Conservation (phyloP, 2,797 vertebrate species). For the Salmo trutta region DNA sequence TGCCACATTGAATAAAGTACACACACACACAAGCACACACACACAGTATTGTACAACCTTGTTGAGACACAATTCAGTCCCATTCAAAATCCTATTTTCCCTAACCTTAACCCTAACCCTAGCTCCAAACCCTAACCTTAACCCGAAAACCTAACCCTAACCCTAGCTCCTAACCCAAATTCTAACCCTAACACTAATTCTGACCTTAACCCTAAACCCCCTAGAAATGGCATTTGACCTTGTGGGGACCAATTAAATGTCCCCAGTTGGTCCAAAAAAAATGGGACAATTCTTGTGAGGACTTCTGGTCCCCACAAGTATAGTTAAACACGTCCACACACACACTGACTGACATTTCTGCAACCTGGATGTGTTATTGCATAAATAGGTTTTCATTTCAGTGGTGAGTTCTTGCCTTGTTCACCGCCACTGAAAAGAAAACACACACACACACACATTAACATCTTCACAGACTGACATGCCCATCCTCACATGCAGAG, state of each 20-base stretch:
- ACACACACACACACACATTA: not conserved
- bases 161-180: too few relatives aligned
- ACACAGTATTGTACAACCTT: not conserved
- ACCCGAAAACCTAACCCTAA: too few relatives aligned
- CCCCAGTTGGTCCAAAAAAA: conserved; percentile 16
- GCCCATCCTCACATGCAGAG: not conserved
- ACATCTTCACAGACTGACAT: not conserved
- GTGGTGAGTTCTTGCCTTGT: conserved; percentile 17
- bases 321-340: not conserved
- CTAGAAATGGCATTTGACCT: too few relatives aligned
- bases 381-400: conserved; percentile 36
- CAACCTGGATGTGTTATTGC: conserved; percentile 9
- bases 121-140: too few relatives aligned
- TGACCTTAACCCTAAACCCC: too few relatives aligned
- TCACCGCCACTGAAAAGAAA: conserved; percentile 12
- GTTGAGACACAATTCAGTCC: too few relatives aligned
- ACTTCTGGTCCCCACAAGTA: too few relatives aligned
- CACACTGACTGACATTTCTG: not conserved
- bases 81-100: too few relatives aligned
- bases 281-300: not conserved
- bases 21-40: conserved; percentile 12
- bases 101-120: too few relatives aligned
- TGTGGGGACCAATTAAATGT: too few relatives aligned
- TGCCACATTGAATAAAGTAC: not conserved
- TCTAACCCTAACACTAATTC: too few relatives aligned